These are phyloP conservation scores for Pandemis cinnamomeana DNA, from an alignment of 2,888 invertebrate genomes.

Conservation along the genomic window DNA sequence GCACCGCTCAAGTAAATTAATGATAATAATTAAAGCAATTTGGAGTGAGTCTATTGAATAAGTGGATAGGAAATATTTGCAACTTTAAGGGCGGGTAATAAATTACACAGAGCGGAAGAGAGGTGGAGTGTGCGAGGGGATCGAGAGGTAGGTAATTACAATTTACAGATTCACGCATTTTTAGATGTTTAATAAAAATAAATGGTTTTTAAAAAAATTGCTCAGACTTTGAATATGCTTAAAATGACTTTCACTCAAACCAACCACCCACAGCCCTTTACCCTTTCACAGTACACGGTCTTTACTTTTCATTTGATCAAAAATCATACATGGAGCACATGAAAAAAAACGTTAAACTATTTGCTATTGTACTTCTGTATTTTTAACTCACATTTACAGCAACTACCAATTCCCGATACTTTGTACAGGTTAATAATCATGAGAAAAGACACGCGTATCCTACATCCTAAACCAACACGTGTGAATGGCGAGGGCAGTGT, in stretches of 20 bases:
- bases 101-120: conserved; percentile 27
- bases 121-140: conserved; percentile 10
- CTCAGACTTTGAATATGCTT: background rate
- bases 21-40: conserved; percentile 40
- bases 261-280: too few relatives aligned
- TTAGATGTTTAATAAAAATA: background rate
- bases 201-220: background rate
- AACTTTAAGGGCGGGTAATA: conserved; percentile 34
- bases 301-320: too few relatives aligned
- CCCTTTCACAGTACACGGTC: too few relatives aligned
- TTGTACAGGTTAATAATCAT: conserved; percentile 22
- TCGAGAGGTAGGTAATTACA: conserved; percentile 27
- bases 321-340: too few relatives aligned
- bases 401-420: background rate
- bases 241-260: background rate
- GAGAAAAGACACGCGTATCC: conserved; percentile 38
- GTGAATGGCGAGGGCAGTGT: conserved; percentile 52
- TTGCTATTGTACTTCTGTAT: background rate
- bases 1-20: conserved; percentile 38
- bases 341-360: too few relatives aligned
- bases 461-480: conserved; percentile 71
- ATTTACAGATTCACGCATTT: conserved; percentile 10
- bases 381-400: background rate
- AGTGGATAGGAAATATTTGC: conserved; percentile 41
- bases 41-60: conserved; percentile 40